phyloP scores from a whole-genome alignment of 2,113 vertebrate genomes.

The Hepsetus odoe region DNA sequence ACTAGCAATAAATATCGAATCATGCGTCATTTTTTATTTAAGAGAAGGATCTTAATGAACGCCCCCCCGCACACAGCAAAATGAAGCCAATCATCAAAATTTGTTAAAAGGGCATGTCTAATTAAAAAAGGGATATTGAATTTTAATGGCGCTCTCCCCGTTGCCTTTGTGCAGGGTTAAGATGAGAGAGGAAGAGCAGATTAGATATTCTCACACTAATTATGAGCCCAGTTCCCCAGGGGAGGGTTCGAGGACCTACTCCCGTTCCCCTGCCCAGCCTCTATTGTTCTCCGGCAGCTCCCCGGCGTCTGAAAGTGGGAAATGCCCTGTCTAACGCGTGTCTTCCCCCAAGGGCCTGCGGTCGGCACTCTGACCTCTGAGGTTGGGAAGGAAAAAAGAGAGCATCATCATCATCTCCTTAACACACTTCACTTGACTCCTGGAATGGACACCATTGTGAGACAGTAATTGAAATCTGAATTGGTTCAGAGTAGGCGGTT shows the following conservation, averaged over 20 bases:
- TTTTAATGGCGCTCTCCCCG: constrained; percentile 78
- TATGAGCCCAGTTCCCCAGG: constrained; percentile 76
- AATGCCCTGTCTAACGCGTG: constrained; percentile 33
- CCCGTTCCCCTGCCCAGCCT: constrained; percentile 42
- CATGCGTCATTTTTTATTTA: constrained; percentile 78
- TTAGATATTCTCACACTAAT: constrained; percentile 84
- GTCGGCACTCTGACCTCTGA: constrained; percentile 75
- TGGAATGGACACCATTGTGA: background rate
- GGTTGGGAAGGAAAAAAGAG: constrained; percentile 62
- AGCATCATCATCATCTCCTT: background rate
- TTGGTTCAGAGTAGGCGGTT: constrained; percentile 2
- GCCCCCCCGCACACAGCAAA: constrained; percentile 73
- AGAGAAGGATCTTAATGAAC: constrained; percentile 76
- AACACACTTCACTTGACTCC: background rate
- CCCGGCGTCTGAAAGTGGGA: constrained; percentile 32
- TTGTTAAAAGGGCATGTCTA: constrained; percentile 83
- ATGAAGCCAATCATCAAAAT: constrained; percentile 81
- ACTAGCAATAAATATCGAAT: constrained; percentile 70
- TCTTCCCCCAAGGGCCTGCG: constrained; percentile 58
- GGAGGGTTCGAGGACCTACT: constrained; percentile 68
- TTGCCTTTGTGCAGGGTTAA: constrained; percentile 80
- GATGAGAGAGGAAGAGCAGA: constrained; percentile 78
- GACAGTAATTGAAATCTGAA: constrained; percentile 10
- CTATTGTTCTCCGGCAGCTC: constrained; percentile 47
- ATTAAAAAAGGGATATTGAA: constrained; percentile 83